Percentiles rank a stretch among this genome's conserved stretches.
These are phyloP conservation scores for Congeria kusceri DNA, from an alignment of 2,888 invertebrate genomes.

Conservation along the genomic window DNA sequence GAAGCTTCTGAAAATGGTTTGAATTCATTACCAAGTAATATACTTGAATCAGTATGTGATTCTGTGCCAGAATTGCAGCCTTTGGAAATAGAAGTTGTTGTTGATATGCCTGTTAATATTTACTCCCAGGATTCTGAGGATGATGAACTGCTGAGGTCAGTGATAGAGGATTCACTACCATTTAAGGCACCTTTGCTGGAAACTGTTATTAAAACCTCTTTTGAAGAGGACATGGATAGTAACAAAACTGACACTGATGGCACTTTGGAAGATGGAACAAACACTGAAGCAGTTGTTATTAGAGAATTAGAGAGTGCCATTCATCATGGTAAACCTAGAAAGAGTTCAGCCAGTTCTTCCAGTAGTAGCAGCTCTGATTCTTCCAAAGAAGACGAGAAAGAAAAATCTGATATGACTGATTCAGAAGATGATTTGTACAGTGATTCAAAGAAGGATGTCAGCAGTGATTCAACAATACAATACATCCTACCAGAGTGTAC, in stretches of 20 bases:
- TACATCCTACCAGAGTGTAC: conserved; percentile 55
- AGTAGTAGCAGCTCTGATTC: background rate
- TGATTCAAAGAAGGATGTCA: conserved; percentile 8
- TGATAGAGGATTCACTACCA: conserved; percentile 59
- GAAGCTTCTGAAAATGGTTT: too few relatives aligned
- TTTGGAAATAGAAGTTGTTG: too few relatives aligned
- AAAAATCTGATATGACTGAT: conserved; percentile 6
- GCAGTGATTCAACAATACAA: background rate
- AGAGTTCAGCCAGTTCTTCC: background rate
- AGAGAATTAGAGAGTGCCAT: too few relatives aligned
- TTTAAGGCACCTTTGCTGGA: conserved; percentile 61
- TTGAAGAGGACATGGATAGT: conserved; percentile 9
- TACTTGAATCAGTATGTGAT: too few relatives aligned
- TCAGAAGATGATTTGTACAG: conserved; percentile 48
- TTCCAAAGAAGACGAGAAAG: background rate
- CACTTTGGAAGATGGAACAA: background rate
- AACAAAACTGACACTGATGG: background rate
- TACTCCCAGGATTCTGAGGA: background rate
- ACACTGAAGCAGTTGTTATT: background rate
- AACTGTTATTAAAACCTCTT: conserved; percentile 41
- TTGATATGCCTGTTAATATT: background rate
- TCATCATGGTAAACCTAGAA: too few relatives aligned
- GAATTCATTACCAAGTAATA: too few relatives aligned
- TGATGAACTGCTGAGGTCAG: conserved; percentile 46
- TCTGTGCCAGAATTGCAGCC: too few relatives aligned